Conservation (phyloP, 2,113 vertebrate species). For the Phyllopteryx taeniolatus region DNA sequence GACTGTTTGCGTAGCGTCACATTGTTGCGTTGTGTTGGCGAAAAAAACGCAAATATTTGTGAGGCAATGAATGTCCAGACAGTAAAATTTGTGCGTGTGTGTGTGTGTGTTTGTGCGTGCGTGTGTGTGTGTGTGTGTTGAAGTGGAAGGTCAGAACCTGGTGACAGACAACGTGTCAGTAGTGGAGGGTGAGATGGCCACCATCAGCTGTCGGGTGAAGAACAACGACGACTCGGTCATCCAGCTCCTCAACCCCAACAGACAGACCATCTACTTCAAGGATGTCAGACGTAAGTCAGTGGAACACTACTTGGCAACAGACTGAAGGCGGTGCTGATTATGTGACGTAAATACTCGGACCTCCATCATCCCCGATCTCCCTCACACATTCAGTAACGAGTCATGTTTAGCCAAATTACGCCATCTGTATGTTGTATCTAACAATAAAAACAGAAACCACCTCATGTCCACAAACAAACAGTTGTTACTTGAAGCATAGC, state of each 20-base stretch:
- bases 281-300: slow-evolving; percentile 87
- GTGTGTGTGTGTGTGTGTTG: slow-evolving; percentile 20
- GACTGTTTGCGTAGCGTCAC: slow-evolving; percentile 39
- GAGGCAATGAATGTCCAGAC: slow-evolving; percentile 30
- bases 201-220: slow-evolving; percentile 81
- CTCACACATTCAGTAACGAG: too few species aligned
- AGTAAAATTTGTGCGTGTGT: background rate
- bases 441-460: too few species aligned
- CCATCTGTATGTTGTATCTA: too few species aligned
- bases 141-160: slow-evolving; percentile 85
- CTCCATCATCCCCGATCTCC: background rate
- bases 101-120: background rate
- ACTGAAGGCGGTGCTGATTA: too few species aligned
- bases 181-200: slow-evolving; percentile 75
- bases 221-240: slow-evolving; percentile 96
- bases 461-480: too few species aligned
- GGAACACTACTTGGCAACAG: background rate
- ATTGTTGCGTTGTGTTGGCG: slow-evolving; percentile 30
- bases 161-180: slow-evolving; percentile 81
- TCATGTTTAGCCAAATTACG: too few species aligned
- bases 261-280: slow-evolving; percentile 90
- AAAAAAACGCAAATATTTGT: slow-evolving; percentile 43
- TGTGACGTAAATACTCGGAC: too few species aligned
- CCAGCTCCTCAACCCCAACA: slow-evolving; percentile 97
- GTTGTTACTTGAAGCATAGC: too few species aligned